A percentile compares a stretch with the other conserved stretches of the same genome.
Evolutionary conservation across 2,797 vertebrate species (phyloP).

Genomic region (Podarcis lilfordi): DNA sequence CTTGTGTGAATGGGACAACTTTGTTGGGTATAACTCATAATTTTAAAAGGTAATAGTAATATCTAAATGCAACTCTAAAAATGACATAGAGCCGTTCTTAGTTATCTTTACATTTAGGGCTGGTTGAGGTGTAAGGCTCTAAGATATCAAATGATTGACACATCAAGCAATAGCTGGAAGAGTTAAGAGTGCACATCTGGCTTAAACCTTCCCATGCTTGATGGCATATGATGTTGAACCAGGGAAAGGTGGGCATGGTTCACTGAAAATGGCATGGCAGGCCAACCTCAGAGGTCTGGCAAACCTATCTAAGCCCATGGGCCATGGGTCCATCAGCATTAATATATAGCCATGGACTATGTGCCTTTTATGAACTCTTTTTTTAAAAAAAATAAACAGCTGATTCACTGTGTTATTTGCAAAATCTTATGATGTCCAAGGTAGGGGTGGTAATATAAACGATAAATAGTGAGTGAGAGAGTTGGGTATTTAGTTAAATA

Average conservation of each 20-base stretch:
- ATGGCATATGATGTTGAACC: too few relatives aligned
- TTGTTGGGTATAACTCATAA: neutral
- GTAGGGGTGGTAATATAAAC: neutral
- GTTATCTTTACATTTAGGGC: neutral
- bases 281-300: too few relatives aligned
- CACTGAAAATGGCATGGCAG: too few relatives aligned
- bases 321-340: too few relatives aligned
- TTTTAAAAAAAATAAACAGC: neutral
- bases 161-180: too few relatives aligned
- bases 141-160: too few relatives aligned
- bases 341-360: too few relatives aligned
- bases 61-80: neutral
- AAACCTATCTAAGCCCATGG: too few relatives aligned
- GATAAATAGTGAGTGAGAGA: neutral
- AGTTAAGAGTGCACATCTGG: too few relatives aligned
- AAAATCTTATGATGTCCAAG: neutral
- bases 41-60: neutral
- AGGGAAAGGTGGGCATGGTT: too few relatives aligned
- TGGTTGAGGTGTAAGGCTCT: rapidly evolving
- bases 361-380: neutral
- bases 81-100: neutral
- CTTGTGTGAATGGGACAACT: too few relatives aligned
- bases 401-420: neutral
- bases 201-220: too few relatives aligned
- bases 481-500: conserved; percentile 2